Base-by-base conservation (phyloP, 2,888 invertebrate species). In the Brenthis daphne region DNA sequence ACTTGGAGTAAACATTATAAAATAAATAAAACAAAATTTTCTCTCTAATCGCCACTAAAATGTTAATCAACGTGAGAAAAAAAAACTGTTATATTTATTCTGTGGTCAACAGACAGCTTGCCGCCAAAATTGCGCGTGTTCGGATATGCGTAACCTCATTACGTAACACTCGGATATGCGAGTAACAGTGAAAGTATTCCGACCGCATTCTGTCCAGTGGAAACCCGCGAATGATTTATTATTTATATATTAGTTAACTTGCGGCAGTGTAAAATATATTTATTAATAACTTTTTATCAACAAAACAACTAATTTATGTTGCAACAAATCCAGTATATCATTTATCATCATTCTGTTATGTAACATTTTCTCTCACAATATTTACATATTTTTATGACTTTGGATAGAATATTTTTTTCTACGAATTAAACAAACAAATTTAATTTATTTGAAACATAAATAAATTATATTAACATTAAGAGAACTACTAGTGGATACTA, bases 71-170 rank as follows among this genome's bases (percentile, higher is more conserved):
- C 56, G 58, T 37, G 61, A 68, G 63, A 71, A 58, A 57, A 65
- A 58, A 61, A 55, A 51, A 64, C 61, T 48, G 50, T 24, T 13
- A 54, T 14, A 57, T 69, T 50, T 57, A 57, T 29, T 24, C 14
- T 67, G 61, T 61, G 67, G 67, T 61, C 56, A 67, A 14, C 83
- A 89, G 89, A 89, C 89, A 63, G 88, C 82, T 76, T 85, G 89
- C 85, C 89, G 89, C 89, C 87, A 80, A 83, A 83, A 73, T 57
- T 58, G 60, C 50, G 67, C 68, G 74, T 77, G 75, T 72, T 75
- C 75, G 68, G 75, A 82, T 79, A 80, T 80, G 78, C 69, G 77
- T 78, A 79, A 76, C 68, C 48, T 57, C 57, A 63, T 75, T 69
- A 76, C 65, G 73, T 76, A 72, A 70, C 86, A 86, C 86, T 86